Conservation (phyloP, 2,113 vertebrate genomes). For the Chaetorhynchus papuensis region DNA sequence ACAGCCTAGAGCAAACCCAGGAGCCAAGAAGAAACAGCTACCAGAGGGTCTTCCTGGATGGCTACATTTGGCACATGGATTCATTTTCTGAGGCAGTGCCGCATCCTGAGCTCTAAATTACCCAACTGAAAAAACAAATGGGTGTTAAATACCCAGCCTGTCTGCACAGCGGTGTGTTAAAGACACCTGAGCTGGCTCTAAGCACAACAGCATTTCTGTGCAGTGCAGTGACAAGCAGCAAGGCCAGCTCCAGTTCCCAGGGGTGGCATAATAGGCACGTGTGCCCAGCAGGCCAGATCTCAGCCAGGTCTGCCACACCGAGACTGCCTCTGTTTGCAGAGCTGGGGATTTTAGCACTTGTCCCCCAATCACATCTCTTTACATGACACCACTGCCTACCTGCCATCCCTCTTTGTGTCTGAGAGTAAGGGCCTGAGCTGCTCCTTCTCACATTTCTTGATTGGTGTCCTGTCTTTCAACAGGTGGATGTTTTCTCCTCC, state of each 20-base stretch:
- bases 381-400: background rate
- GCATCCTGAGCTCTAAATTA: background rate
- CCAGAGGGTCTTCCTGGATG: background rate
- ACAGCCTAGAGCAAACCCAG: background rate
- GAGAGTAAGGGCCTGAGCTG: background rate
- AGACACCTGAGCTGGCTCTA: background rate
- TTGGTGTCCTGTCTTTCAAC: background rate
- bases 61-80: background rate
- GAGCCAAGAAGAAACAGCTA: background rate
- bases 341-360: background rate
- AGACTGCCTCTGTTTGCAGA: background rate
- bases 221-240: background rate
- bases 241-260: background rate
- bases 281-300: background rate
- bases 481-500: background rate
- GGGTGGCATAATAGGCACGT: rapidly evolving
- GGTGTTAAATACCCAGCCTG: background rate
- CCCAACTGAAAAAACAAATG: background rate
- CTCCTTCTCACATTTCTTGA: rapidly evolving
- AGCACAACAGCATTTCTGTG: background rate
- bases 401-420: background rate
- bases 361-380: background rate
- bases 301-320: background rate
- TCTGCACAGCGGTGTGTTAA: background rate
- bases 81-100: background rate